Percentiles rank a stretch among this genome's conserved stretches.
Evolutionary conservation across 2,113 vertebrate species (phyloP).

Genomic region (Gadus chalcogrammus): DNA sequence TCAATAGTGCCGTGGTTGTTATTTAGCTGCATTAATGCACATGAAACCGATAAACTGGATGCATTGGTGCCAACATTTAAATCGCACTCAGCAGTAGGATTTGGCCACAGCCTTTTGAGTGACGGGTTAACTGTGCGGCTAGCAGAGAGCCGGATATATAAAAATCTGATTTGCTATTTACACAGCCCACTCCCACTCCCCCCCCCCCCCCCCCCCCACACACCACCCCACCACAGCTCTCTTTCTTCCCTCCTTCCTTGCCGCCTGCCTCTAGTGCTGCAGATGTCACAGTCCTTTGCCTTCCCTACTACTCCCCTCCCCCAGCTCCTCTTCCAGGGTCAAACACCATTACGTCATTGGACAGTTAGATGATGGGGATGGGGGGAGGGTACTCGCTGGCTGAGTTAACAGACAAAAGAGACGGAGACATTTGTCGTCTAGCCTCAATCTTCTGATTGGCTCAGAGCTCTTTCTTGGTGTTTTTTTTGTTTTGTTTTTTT

Average conservation of each 20-base stretch:
- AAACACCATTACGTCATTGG: conserved; percentile 67
- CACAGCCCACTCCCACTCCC: background rate
- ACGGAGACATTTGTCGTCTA: conserved; percentile 19
- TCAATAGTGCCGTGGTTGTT: background rate
- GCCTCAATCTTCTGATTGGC: conserved; percentile 16
- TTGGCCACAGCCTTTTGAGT: no score
- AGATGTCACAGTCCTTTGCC: conserved; percentile 68
- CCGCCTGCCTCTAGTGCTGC: conserved; percentile 65
- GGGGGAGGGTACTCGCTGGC: conserved; percentile 7
- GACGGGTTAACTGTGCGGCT: conserved; percentile 33
- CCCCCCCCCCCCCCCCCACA: background rate
- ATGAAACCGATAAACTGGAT: no score
- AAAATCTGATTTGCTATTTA: conserved; percentile 49
- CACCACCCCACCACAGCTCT: conserved; percentile 11
- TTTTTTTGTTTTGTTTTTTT: conserved; percentile 19
- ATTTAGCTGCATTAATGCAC: no score
- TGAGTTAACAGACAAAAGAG: conserved; percentile 41
- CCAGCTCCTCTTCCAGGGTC: conserved; percentile 61
- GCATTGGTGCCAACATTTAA: no score
- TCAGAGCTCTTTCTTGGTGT: conserved; percentile 20
- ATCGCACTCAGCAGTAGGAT: no score
- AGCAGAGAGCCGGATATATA: conserved; percentile 42
- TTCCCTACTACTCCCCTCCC: conserved; percentile 42
- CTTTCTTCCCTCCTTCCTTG: conserved; percentile 37
- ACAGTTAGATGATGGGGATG: conserved; percentile 14